Evolutionary conservation across 2,797 vertebrate species (phyloP).

Genomic region (Trachops cirrhosus): DNA sequence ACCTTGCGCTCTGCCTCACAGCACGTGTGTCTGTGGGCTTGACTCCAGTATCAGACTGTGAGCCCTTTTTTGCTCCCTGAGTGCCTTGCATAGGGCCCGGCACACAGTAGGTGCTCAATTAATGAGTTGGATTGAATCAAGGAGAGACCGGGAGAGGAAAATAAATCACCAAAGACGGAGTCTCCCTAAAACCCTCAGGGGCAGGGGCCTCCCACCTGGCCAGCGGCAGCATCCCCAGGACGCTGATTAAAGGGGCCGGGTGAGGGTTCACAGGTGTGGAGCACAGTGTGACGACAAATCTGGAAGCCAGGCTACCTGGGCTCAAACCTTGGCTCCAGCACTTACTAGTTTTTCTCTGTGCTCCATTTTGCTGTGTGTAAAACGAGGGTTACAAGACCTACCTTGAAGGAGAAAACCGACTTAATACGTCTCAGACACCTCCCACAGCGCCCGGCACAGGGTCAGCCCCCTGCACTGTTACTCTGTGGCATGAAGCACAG

Average conservation of each 20-base stretch:
- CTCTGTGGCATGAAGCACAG: neutral
- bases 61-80: neutral
- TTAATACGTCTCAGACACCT: neutral
- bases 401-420: neutral
- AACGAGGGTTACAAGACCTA: neutral
- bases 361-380: neutral
- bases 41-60: neutral
- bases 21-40: rapidly evolving
- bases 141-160: neutral
- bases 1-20: neutral
- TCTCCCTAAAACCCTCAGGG: neutral
- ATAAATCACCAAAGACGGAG: neutral
- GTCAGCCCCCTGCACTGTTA: rapidly evolving
- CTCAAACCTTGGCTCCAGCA: neutral
- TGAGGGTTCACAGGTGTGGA: neutral
- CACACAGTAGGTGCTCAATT: neutral
- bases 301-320: neutral
- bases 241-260: neutral
- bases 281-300: rapidly evolving
- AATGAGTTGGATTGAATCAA: neutral
- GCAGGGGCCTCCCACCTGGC: neutral
- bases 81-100: neutral
- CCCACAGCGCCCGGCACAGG: rapidly evolving
- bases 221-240: neutral
- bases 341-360: neutral